These are phyloP conservation scores for Copsychus sechellarum DNA, from an alignment of 2,113 vertebrate genomes.

Conservation along the genomic window DNA sequence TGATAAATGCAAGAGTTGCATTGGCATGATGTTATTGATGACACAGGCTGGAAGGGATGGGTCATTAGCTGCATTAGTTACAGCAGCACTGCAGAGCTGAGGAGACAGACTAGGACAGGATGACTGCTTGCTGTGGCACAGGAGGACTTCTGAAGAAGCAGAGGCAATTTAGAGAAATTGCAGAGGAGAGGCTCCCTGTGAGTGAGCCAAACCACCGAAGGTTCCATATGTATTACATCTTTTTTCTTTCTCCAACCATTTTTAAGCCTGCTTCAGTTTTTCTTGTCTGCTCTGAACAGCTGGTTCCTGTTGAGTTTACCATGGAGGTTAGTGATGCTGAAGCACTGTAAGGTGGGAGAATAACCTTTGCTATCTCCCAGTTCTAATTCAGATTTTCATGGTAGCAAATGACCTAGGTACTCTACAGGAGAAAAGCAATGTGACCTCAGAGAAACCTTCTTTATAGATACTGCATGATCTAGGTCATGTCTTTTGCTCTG, in stretches of 20 bases:
- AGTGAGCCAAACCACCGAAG: background rate
- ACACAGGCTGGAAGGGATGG: background rate
- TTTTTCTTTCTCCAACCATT: background rate
- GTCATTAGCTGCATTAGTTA: background rate
- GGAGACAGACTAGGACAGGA: background rate
- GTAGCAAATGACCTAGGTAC: background rate
- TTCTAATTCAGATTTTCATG: background rate
- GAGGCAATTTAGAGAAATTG: background rate
- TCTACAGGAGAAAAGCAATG: background rate
- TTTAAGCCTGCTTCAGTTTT: background rate
- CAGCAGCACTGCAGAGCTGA: background rate
- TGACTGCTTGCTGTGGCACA: background rate
- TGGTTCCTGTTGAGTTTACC: background rate
- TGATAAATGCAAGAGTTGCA: background rate
- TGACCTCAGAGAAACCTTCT: background rate
- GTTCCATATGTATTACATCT: rapidly evolving
- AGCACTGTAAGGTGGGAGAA: background rate
- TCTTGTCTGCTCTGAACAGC: background rate
- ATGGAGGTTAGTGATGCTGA: background rate
- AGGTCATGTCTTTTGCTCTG: background rate
- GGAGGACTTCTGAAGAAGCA: background rate
- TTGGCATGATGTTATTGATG: background rate
- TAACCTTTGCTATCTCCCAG: background rate
- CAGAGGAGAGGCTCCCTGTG: background rate
- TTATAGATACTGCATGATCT: background rate